A percentile compares a stretch with the other conserved stretches of the same genome.
Evolutionary conservation across 2,888 invertebrate species (phyloP).

Genomic region (Chloroclysta siterata): DNA sequence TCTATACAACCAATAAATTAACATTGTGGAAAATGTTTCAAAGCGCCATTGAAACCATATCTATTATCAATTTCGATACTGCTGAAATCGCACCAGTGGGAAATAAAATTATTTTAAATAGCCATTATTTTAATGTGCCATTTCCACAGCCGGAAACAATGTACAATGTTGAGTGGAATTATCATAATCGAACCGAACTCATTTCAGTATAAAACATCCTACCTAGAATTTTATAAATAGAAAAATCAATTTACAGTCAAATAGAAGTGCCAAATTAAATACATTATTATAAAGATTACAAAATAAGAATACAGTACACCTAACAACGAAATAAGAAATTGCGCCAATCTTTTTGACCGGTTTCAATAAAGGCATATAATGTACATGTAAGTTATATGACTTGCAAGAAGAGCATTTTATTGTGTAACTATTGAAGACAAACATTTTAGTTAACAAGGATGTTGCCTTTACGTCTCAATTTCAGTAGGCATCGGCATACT

Average conservation of each 20-base stretch:
- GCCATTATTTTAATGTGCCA: constrained; percentile 9
- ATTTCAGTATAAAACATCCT: constrained; percentile 65
- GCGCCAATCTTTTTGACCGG: constrained; percentile 10
- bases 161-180: constrained; percentile 7
- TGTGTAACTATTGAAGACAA: too few species aligned
- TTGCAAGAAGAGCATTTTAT: too few species aligned
- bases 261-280: constrained; percentile 56
- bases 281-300: constrained; percentile 62
- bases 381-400: too few species aligned
- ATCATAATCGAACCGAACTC: constrained; percentile 46
- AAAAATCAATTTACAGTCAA: constrained; percentile 66
- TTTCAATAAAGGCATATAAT: background rate
- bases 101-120: background rate
- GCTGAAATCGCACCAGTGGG: background rate
- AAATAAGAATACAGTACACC: constrained; percentile 68
- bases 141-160: constrained; percentile 5
- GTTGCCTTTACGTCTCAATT: too few species aligned
- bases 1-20: constrained; percentile 22
- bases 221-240: constrained; percentile 72
- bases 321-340: constrained; percentile 58
- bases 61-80: constrained; percentile 1
- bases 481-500: too few species aligned
- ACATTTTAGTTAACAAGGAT: too few species aligned
- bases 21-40: constrained; percentile 5
- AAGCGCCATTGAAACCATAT: constrained; percentile 6